Base-by-base conservation (phyloP, 2,113 vertebrate species). In the Ginglymostoma cirratum region DNA sequence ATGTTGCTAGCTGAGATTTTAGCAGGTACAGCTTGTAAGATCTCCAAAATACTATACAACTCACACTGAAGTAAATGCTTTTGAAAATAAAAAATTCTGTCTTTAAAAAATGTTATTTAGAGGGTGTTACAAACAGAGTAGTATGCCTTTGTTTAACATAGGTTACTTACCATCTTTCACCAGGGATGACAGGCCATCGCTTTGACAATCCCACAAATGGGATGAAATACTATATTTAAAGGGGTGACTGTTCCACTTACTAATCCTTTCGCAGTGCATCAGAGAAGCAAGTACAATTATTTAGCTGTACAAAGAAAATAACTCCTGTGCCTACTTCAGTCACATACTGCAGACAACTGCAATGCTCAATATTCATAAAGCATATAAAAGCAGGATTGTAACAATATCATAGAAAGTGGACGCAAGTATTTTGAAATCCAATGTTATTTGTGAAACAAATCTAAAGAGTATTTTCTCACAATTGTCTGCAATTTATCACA, bases 221-320 rank as follows among this genome's bases (percentile, higher is more conserved):
- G 38, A 83, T 45, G 80, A 83, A 83, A 38, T 83, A 45, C 38
- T 90, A 90, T 34, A 90, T 61, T 90, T 52, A 90, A 90, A 61
- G 86, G 48, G 10, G 12, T 90, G 86, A 90, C 48, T 90, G 61
- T 48, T 61, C 48, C 52, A 55, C 48, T 27, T 52, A 87, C 27
- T 87, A 87, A 23, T 87, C 52, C 42, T 52, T 87, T 52, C 85
- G 24, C 45, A 52, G 45, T 87, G 85, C 42, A 45, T 21, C 85
- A 87, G 85, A 48, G 85, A 48, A 87, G 85, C 21, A 65, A 65
- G 27, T 61, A 55, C 61, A 52, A 90, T 55, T 30, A n/a, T 61
- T 61, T 90, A 90, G 89, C 55, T 92, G n/a, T 92, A 17, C 55
- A 92, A 66, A 66, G 34, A 92, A 92, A 66, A 92, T 66, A 66